Conservation (phyloP, 2,888 invertebrate species). For the Steinernema scapterisci region DNA sequence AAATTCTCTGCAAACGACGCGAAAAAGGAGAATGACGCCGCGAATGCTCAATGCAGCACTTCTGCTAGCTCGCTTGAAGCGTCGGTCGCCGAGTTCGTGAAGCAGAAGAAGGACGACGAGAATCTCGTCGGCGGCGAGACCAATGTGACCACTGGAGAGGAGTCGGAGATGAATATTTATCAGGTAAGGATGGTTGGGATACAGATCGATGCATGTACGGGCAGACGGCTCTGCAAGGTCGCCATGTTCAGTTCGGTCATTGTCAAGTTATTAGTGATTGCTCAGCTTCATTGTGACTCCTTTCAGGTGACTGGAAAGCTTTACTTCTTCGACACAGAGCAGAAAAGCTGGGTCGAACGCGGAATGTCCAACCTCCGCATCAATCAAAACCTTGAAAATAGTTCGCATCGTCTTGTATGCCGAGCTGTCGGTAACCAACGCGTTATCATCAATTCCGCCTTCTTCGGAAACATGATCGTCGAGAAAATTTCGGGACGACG, state of each 20-base stretch:
- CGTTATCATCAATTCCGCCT: slow-evolving; percentile 61
- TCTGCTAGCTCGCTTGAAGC: neutral
- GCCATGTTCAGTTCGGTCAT: no score
- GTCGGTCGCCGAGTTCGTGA: neutral
- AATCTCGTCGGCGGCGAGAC: neutral
- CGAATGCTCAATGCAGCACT: neutral
- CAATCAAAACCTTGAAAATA: slow-evolving; percentile 39
- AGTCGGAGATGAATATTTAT: neutral
- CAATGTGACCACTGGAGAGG: neutral
- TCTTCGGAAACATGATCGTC: slow-evolving; percentile 59
- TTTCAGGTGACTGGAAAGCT: slow-evolving; percentile 62
- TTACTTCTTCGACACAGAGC: slow-evolving; percentile 56
- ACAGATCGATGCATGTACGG: no score
- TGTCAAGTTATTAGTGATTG: no score
- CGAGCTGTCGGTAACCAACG: slow-evolving; percentile 60
- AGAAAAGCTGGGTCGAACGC: slow-evolving; percentile 56
- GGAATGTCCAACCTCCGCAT: slow-evolving; percentile 51
- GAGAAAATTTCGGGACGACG: slow-evolving; percentile 57
- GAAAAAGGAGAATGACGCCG: slow-evolving; percentile 3
- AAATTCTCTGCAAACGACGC: neutral
- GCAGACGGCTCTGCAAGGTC: no score
- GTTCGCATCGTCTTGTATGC: slow-evolving; percentile 52
- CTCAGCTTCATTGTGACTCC: neutral
- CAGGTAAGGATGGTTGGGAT: neutral
- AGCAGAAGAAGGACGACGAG: slow-evolving; percentile 10